These are phyloP conservation scores for Erynnis tages DNA, from an alignment of 2,888 invertebrate species.

Conservation along the genomic window DNA sequence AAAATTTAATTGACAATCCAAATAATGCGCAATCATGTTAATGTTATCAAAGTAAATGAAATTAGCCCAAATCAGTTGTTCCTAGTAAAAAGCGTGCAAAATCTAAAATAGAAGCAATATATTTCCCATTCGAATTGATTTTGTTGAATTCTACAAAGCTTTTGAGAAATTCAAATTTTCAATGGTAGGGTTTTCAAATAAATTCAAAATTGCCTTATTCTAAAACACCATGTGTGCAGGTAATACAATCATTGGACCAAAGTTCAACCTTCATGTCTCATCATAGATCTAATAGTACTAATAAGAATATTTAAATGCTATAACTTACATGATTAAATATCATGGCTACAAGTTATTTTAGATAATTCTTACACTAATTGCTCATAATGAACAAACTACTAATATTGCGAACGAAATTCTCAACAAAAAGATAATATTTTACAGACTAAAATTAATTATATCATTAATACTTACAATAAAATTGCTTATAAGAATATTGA, in stretches of 20 bases:
- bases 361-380: conserved; percentile 34
- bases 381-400: conserved; percentile 47
- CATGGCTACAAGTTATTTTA: conserved; percentile 9
- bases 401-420: conserved; percentile 44
- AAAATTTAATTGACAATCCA: conserved; percentile 22
- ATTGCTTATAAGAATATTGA: conserved; percentile 52
- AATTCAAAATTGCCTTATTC: conserved; percentile 43
- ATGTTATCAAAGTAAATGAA: too few species aligned
- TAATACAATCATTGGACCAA: conserved; percentile 79
- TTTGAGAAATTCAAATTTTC: conserved; percentile 13
- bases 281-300: conserved; percentile 19
- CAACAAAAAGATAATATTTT: conserved; percentile 44
- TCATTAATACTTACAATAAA: conserved; percentile 35
- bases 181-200: conserved; percentile 15
- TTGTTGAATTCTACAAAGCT: conserved; percentile 13
- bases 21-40: conserved; percentile 5
- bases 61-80: neutral
- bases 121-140: neutral
- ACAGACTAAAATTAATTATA: conserved; percentile 32
- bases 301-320: conserved; percentile 8
- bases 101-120: conserved; percentile 4
- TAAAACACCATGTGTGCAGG: conserved; percentile 74
- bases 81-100: neutral
- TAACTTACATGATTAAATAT: conserved; percentile 11
- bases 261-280: conserved; percentile 75